Base-by-base conservation (phyloP, 23 tunicate species). In the Styela clava region DNA sequence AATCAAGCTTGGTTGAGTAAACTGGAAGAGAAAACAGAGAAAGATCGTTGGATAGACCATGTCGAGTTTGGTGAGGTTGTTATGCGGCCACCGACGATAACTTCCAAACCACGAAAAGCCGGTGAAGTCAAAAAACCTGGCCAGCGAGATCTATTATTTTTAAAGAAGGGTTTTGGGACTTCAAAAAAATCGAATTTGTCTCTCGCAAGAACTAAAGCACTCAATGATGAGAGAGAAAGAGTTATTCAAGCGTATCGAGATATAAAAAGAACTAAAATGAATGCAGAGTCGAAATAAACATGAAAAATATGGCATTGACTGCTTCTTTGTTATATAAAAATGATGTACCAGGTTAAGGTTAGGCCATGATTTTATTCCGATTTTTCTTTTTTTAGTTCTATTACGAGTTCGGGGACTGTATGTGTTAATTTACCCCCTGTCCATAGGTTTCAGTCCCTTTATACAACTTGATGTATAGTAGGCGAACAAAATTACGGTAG, bases 1-100 rank as follows among this genome's bases (percentile, higher is more conserved):
- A 52, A 76, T 37, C 52, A 76, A 29, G n/a, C 21, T 7, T 37
- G 44, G 2, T 19, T 33, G 24, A 36, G 16, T 5, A 24, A 44
- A 52, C 21, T 33, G 37, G 81, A 76, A 2, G 37, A 44, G 44
- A 20, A 21, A 24, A n/a, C 16, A 7, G 81, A 76, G 26, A 76
- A 76, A 44, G 67, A 37, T 12, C 31, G 65, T 7, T 76, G 81
- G 81, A 76, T 64, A 12, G 81, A 76, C 52, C 81, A 1, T 1
- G 81, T 76, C 0, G 81, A 76, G 24, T 76, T 76, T 1, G 81
- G 81, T 1, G 81, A 76, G n/a, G 81, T 76, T 2, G 81, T 76
- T 27, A 76, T 29, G 32, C 22, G 52, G 64, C 81, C 81, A 5
- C 81, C 81, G 21, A 52, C 27, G 44, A 33, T 76, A 1, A 33